phyloP scores from a whole-genome alignment of 2,888 invertebrate genomes.

The Ommatoiulus sabulosus region DNA sequence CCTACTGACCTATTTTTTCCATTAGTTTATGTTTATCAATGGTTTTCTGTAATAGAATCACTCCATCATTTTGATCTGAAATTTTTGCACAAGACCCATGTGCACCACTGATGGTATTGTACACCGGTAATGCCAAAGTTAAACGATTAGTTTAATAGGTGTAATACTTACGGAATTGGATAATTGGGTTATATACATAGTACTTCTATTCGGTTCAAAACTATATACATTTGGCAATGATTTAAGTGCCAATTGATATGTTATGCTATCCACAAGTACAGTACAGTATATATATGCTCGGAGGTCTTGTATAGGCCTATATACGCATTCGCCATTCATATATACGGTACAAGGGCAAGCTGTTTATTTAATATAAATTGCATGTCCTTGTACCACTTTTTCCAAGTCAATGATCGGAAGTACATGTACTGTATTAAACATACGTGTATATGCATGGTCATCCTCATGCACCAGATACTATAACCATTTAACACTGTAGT shows the following conservation, averaged over 20 bases:
- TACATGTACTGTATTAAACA: no score
- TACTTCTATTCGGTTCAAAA: neutral
- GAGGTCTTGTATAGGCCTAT: neutral
- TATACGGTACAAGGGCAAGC: neutral
- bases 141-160: neutral
- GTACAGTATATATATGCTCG: no score
- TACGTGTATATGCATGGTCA: no score
- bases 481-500: neutral
- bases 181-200: neutral
- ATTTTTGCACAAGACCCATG: neutral
- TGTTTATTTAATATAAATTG: neutral
- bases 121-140: neutral
- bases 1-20: constrained; percentile 18
- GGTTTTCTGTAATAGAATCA: neutral
- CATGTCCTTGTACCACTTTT: neutral
- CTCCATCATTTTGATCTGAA: neutral
- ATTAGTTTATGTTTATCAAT: neutral
- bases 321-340: neutral
- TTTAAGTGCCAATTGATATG: constrained; percentile 2
- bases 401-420: neutral
- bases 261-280: neutral
- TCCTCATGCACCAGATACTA: neutral
- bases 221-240: neutral
- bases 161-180: neutral
- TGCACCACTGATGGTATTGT: no score